A percentile compares a stretch with the other conserved stretches of the same genome.
phyloP scores from a whole-genome alignment of 2,888 invertebrate species.

The Atrina japonica region DNA sequence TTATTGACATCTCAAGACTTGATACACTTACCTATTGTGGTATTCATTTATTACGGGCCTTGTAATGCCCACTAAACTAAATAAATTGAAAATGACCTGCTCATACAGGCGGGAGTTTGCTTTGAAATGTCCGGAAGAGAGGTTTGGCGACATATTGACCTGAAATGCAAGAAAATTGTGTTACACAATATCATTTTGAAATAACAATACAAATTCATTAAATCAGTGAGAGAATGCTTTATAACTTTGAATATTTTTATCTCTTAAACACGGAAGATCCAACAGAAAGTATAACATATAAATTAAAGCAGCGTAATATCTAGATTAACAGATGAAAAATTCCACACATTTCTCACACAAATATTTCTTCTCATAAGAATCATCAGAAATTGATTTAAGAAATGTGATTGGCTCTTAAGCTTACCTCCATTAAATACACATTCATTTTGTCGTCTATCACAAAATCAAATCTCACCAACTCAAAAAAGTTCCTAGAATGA shows the following conservation, averaged over 20 bases:
- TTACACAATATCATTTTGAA: no score
- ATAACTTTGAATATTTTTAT: no score
- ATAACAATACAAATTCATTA: no score
- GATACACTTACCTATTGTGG: conserved; percentile 49
- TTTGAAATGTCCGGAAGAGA: conserved; percentile 95
- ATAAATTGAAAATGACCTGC: conserved; percentile 92
- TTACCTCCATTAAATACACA: conserved; percentile 91
- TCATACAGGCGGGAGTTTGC: conserved; percentile 93
- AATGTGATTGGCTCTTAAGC: no score
- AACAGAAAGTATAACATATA: no score
- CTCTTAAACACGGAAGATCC: no score
- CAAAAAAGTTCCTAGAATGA: conserved; percentile 87
- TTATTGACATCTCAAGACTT: no score
- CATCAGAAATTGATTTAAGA: no score
- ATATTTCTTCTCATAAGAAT: no score
- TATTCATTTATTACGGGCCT: conserved; percentile 58
- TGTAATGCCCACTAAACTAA: conserved; percentile 89
- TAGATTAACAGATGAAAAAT: not conserved
- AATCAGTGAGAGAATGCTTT: no score
- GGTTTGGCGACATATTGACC: conserved; percentile 99
- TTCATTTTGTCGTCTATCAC: conserved; percentile 92
- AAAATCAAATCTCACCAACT: conserved; percentile 96
- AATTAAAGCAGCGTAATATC: no score
- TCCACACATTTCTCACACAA: no score
- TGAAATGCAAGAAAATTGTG: conserved; percentile 54